These are phyloP conservation scores for Sepioteuthis lessoniana DNA, from an alignment of 2,888 invertebrate genomes.

Conservation along the genomic window DNA sequence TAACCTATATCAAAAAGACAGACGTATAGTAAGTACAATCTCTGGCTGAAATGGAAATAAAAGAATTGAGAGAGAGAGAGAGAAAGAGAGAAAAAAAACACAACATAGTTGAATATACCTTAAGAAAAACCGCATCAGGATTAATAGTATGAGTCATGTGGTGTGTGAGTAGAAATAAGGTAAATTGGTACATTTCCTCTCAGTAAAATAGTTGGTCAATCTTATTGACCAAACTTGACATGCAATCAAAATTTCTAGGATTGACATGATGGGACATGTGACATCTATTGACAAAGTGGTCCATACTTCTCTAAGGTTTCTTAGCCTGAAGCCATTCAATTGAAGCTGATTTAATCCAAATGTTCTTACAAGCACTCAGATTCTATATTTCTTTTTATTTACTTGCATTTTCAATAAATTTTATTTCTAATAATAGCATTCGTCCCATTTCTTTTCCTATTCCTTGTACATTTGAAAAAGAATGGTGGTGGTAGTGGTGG, in stretches of 20 bases:
- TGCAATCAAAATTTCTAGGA: background rate
- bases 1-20: background rate
- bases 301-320: background rate
- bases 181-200: slow-evolving; percentile 33
- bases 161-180: slow-evolving; percentile 18
- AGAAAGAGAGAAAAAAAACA: background rate
- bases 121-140: slow-evolving; percentile 21
- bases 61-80: background rate
- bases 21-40: background rate
- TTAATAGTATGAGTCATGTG: slow-evolving; percentile 9
- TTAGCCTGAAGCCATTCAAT: background rate
- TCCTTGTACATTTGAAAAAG: background rate
- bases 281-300: background rate
- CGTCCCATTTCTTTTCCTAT: background rate
- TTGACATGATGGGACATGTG: slow-evolving; percentile 15
- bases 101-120: background rate
- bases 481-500: background rate
- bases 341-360: background rate
- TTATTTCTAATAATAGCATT: slow-evolving; percentile 20
- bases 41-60: background rate
- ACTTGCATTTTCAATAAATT: background rate
- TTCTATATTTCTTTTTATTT: background rate
- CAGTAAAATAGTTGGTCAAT: slow-evolving; percentile 18
- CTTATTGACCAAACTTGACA: slow-evolving; percentile 33
- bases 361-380: background rate